Conservation (phyloP, 2,113 vertebrate genomes). For the Emydura subglobosa region DNA sequence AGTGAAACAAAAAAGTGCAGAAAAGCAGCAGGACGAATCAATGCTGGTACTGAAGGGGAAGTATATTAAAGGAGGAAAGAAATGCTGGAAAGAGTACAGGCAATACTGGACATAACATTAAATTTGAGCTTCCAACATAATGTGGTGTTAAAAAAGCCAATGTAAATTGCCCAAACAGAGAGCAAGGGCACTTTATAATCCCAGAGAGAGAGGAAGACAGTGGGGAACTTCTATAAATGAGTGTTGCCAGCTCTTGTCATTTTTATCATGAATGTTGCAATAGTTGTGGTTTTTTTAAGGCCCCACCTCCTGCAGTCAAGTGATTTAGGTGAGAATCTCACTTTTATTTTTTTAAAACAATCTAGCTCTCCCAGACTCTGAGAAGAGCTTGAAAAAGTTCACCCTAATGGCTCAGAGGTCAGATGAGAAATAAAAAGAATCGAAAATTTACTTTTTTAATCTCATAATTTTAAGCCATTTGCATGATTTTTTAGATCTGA, state of each 20-base stretch:
- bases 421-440: background rate
- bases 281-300: background rate
- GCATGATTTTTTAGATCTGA: background rate
- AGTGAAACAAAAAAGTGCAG: background rate
- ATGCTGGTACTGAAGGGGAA: background rate
- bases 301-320: background rate
- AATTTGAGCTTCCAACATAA: background rate
- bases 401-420: background rate
- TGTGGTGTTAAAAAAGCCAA: background rate
- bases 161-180: background rate
- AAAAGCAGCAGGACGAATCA: background rate
- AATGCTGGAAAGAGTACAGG: background rate
- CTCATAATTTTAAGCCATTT: background rate
- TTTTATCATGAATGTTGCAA: background rate
- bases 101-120: background rate
- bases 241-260: accelerated
- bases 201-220: background rate
- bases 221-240: background rate
- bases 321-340: background rate
- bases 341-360: background rate
- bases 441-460: background rate
- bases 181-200: background rate
- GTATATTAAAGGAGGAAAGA: background rate
- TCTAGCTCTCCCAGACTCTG: background rate
- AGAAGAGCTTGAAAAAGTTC: background rate